These are phyloP conservation scores for Andricus quercusramuli DNA, from an alignment of 2,888 invertebrate species.

Conservation along the genomic window DNA sequence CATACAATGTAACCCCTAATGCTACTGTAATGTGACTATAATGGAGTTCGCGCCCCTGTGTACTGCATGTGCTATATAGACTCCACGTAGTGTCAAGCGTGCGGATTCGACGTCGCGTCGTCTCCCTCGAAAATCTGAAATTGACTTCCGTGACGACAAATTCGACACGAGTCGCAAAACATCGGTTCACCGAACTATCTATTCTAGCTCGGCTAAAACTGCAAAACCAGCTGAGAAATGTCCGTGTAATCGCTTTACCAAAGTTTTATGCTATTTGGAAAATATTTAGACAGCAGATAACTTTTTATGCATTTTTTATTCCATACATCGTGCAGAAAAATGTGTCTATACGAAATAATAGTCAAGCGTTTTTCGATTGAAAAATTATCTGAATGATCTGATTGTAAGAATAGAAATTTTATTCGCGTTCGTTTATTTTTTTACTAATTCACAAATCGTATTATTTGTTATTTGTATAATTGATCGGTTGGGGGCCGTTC, in stretches of 20 bases:
- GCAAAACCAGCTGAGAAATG: conserved; percentile 22
- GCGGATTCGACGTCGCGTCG: conserved; percentile 41
- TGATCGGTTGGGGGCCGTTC: no score
- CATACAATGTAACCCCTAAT: conserved; percentile 65
- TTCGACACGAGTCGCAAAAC: conserved; percentile 67
- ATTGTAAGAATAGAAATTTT: no score
- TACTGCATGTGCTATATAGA: conserved; percentile 45
- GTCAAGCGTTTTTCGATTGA: no score
- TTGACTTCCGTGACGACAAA: conserved; percentile 67
- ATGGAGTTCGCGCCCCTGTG: conserved; percentile 65
- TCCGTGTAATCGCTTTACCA: conserved; percentile 19
- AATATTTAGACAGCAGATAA: conserved; percentile 18
- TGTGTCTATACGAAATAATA: no score
- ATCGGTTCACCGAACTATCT: conserved; percentile 30
- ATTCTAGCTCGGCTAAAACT: conserved; percentile 4
- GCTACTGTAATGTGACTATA: conserved; percentile 70
- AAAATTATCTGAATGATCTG: no score
- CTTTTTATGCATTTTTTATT: neutral
- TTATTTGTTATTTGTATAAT: no score
- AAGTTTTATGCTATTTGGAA: neutral
- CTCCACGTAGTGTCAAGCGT: conserved; percentile 9
- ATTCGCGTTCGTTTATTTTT: no score
- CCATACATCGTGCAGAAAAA: neutral
- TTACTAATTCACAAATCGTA: no score
- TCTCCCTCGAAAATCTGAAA: conserved; percentile 44